Evolutionary conservation across 2,797 vertebrate species (phyloP), one percentile per base, ranked within the genome.

Genomic region (Valencia hispanica): DNA sequence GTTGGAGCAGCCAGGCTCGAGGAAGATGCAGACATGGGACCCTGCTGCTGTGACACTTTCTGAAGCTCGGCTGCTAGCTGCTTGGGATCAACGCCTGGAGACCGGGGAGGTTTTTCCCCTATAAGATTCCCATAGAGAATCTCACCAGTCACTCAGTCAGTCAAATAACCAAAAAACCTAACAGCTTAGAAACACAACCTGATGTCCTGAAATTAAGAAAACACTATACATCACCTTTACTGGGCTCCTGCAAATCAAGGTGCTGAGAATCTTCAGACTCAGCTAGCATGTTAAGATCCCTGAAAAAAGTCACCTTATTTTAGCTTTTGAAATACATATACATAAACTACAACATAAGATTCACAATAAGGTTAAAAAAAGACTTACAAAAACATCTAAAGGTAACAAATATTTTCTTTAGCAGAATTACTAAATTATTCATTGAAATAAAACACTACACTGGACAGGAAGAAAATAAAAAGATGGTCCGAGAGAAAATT

Each of bases 201-300:
- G 61, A 30, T 25, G 18, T 36, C 59, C 59, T 63, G 6, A 50
- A 50, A 48, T 32, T 25, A 70, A 50, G 47, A 36, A 48, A 34
- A 15, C 10, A 36, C 47, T 2, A 27, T 36, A 2, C 2, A 25
- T 84, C 92, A 97, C 98, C 95, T 95, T 95, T 98, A 73, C 94
- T 89, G 69, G 96, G 96, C 59, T 98, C 97, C 30, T 97, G 97
- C 68, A 97, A 93, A 79, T 99, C 97, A 92, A 99, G 90, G 74
- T 96, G 96, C 82, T 97, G 96, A 1, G 95, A 92, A 70, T 94
- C 95, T 80, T 97, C 97, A 41, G 96, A 95, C 83, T 98, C 98
- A 0, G 96, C 96, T 61, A 99, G 92, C 98, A 99, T 99, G 93
- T 97, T 99, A 79, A 99, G 93, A 90, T 99, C 97, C 89, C 98